phyloP scores from a whole-genome alignment of 2,113 vertebrate genomes.

The Alosa alosa region DNA sequence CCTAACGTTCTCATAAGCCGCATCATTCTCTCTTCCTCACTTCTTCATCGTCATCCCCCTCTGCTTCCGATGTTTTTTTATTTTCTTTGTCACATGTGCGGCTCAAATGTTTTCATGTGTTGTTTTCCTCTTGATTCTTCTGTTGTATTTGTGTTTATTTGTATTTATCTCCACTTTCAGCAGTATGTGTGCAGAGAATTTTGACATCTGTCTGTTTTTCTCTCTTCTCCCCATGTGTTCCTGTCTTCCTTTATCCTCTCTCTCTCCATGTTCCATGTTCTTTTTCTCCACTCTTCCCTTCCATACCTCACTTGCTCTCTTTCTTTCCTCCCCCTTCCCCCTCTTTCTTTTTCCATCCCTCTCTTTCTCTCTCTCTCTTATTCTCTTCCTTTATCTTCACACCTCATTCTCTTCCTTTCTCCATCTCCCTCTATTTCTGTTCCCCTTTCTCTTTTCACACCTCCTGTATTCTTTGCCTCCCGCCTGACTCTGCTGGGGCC shows the following conservation, averaged over 20 bases:
- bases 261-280: constrained; percentile 65
- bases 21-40: too few relatives aligned
- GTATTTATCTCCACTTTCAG: constrained; percentile 35
- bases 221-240: constrained; percentile 55
- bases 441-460: constrained; percentile 31
- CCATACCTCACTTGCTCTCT: constrained; percentile 24
- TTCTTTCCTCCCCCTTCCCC: constrained; percentile 15
- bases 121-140: constrained; percentile 43
- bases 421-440: constrained; percentile 59
- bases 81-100: not conserved
- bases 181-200: not conserved
- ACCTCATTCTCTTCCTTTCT: constrained; percentile 52
- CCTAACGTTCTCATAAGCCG: too few relatives aligned
- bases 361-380: constrained; percentile 46
- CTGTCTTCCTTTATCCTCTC: constrained; percentile 52
- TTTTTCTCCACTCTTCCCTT: constrained; percentile 31
- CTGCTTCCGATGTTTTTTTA: too few relatives aligned
- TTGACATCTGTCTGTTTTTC: constrained; percentile 47
- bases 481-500: constrained; percentile 63
- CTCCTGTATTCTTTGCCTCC: constrained; percentile 53
- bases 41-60: too few relatives aligned
- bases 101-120: not conserved
- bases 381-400: constrained; percentile 37
- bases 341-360: not conserved
- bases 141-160: constrained; percentile 61